phyloP scores from a whole-genome alignment of 2,113 vertebrate genomes.

The Cathartes aura region DNA sequence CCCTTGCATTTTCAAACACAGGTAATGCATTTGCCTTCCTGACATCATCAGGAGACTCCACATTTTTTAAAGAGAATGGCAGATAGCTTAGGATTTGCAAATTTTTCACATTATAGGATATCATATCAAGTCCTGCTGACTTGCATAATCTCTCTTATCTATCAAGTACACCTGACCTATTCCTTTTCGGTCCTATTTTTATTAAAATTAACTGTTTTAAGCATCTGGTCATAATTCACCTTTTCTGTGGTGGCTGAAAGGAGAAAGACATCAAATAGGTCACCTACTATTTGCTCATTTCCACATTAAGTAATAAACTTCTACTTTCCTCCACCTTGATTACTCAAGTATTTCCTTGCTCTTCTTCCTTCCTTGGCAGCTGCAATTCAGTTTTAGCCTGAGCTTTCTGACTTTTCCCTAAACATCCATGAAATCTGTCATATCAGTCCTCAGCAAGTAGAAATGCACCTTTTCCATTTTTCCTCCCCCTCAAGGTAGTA shows the following conservation, averaged over 20 bases:
- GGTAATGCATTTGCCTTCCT: not conserved
- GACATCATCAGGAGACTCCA: not conserved
- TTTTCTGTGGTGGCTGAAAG: not conserved
- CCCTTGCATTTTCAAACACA: not conserved
- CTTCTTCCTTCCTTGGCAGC: not conserved
- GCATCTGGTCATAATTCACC: not conserved
- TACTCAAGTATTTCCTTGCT: not conserved
- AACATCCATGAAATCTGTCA: not conserved
- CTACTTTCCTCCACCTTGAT: not conserved
- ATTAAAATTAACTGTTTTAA: conserved; percentile 10
- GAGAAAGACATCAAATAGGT: not conserved
- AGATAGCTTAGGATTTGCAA: not conserved
- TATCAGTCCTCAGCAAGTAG: not conserved
- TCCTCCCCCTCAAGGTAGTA: rapidly evolving
- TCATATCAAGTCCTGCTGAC: not conserved
- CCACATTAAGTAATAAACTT: not conserved
- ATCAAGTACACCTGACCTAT: not conserved
- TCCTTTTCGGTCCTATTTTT: not conserved
- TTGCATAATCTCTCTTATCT: conserved; percentile 1
- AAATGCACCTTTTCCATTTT: not conserved
- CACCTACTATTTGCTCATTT: not conserved
- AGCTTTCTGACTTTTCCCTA: not conserved
- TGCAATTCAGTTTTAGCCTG: not conserved
- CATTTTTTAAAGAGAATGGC: not conserved
- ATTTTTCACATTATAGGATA: not conserved